These are phyloP conservation scores for Ailurus styani DNA, from an alignment of 2,113 vertebrate species.

Conservation along the genomic window DNA sequence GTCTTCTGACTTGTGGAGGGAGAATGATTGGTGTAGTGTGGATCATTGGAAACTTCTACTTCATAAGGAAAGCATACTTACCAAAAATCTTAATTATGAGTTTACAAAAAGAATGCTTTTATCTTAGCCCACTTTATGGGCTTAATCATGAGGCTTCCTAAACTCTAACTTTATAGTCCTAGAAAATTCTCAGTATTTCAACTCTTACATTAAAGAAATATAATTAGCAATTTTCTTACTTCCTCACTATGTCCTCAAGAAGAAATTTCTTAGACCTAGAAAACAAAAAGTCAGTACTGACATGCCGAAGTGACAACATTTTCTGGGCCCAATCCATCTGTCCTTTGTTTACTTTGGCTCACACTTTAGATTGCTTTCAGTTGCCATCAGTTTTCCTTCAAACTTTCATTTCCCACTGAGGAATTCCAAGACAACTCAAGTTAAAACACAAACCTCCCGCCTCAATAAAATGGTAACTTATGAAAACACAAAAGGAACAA, in stretches of 20 bases:
- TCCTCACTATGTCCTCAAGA: not conserved
- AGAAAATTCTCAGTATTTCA: not conserved
- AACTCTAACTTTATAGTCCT: not conserved
- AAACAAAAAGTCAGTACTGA: not conserved
- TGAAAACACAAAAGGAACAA: not conserved
- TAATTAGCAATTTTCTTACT: not conserved
- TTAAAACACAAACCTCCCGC: constrained; percentile 21
- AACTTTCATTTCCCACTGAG: not conserved
- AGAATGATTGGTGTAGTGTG: not conserved
- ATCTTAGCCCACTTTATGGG: not conserved
- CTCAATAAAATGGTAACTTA: constrained; percentile 1
- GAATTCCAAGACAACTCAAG: not conserved
- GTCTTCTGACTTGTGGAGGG: not conserved
- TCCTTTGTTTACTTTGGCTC: not conserved
- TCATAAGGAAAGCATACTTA: not conserved
- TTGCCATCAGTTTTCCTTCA: constrained; percentile 6
- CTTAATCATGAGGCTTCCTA: not conserved
- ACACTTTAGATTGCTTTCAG: not conserved
- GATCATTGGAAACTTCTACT: not conserved
- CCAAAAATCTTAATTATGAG: not conserved
- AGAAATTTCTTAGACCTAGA: not conserved
- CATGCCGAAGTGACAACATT: not conserved
- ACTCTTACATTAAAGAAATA: not conserved
- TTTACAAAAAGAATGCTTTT: not conserved
- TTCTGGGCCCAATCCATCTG: not conserved